These are phyloP conservation scores for Conopomorpha cramerella DNA, from an alignment of 1,140 invertebrate genomes.

Conservation along the genomic window DNA sequence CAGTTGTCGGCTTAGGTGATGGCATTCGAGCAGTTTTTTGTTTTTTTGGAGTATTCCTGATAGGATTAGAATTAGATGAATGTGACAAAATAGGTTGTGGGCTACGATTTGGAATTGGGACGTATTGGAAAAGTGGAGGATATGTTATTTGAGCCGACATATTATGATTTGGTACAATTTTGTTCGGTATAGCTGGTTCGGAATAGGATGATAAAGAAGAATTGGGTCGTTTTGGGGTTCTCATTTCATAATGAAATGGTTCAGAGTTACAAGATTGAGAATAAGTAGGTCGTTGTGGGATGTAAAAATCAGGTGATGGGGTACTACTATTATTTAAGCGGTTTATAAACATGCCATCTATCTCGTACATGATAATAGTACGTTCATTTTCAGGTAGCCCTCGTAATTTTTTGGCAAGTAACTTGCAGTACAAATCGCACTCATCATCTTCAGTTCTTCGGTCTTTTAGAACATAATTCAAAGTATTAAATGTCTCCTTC, in stretches of 20 bases:
- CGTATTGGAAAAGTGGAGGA: background rate
- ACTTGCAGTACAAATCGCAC: conserved; percentile 9
- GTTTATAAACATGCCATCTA: conserved; percentile 1
- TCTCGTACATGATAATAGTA: background rate
- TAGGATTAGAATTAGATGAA: background rate
- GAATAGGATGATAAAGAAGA: background rate
- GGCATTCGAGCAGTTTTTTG: background rate
- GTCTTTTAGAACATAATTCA: background rate
- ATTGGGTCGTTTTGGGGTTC: background rate
- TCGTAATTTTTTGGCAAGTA: conserved; percentile 16
- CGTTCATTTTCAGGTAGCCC: conserved; percentile 15
- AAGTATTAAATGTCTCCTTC: background rate
- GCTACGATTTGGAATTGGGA: background rate
- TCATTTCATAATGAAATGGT: background rate
- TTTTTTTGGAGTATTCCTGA: background rate
- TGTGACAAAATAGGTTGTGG: background rate
- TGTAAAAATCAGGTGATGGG: background rate
- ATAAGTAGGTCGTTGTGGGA: background rate
- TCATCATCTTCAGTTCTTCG: conserved; percentile 6
- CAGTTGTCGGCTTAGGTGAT: too few species aligned
- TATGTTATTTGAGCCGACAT: background rate
- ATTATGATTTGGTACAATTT: conserved; percentile 1
- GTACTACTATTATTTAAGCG: background rate
- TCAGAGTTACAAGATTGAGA: background rate
- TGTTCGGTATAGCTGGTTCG: background rate